These are phyloP conservation scores for Branchinecta lynchi DNA, from an alignment of 1,140 invertebrate species.

Conservation along the genomic window DNA sequence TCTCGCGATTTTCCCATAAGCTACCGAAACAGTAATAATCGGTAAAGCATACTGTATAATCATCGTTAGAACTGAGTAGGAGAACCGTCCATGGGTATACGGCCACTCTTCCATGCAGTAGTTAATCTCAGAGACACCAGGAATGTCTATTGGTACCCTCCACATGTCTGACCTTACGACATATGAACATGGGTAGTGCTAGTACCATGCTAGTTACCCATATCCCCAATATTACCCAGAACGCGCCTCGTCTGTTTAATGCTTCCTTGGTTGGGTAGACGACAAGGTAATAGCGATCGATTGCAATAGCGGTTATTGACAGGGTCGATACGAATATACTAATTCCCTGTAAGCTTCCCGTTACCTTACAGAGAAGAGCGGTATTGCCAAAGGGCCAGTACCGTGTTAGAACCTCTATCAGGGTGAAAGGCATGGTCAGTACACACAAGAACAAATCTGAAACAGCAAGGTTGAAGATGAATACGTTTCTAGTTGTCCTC, in stretches of 20 bases:
- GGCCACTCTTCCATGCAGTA: conserved; percentile 67
- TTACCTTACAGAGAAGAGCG: conserved; percentile 55
- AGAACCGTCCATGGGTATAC: conserved; percentile 48
- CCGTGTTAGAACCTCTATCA: conserved; percentile 59
- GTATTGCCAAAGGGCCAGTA: conserved; percentile 53
- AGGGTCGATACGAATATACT: conserved; percentile 79
- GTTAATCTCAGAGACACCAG: neutral
- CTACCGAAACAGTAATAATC: conserved; percentile 53
- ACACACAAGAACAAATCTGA: conserved; percentile 67
- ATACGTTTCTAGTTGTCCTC: conserved; percentile 70
- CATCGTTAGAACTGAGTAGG: conserved; percentile 64
- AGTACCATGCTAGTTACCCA: conserved; percentile 61
- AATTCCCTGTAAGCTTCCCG: conserved; percentile 60
- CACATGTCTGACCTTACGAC: conserved; percentile 45
- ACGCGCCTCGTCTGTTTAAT: conserved; percentile 53
- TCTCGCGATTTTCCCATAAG: conserved; percentile 40
- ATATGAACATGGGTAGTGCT: conserved; percentile 60
- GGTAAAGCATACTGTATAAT: conserved; percentile 69
- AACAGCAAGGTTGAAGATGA: conserved; percentile 74
- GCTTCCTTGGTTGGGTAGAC: conserved; percentile 63
- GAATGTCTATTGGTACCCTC: conserved; percentile 33
- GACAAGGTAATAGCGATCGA: conserved; percentile 66
- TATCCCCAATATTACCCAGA: conserved; percentile 51
- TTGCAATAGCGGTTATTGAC: conserved; percentile 72
- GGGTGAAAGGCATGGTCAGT: conserved; percentile 67